Base-by-base conservation (phyloP, 2,797 vertebrate genomes). In the Carapus acus region DNA sequence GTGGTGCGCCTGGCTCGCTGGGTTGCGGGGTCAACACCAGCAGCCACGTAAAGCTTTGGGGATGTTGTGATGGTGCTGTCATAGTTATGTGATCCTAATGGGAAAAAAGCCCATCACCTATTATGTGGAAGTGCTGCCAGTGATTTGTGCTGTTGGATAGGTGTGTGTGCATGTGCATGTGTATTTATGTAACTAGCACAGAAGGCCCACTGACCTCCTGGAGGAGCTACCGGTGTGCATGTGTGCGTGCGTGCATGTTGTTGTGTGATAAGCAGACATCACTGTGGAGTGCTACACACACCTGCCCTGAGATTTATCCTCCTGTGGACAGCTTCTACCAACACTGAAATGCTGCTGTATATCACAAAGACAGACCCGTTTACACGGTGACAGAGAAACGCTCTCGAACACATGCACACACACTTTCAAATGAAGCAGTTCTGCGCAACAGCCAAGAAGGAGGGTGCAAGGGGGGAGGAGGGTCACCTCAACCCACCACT, bases 21-120 rank as follows among this genome's bases (percentile, higher is more conserved):
- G 45, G 58, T 69, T 64, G 71, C 67, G n/a, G n/a, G n/a, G n/a
- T n/a, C n/a, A 65, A 75, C 55, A 45, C 57, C 61, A 54, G 69
- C 56, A 66, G 65, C 57, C 65, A 69, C 74, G 62, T 81, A 79
- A 81, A 80, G 43, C 24, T 69, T 63, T 73, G 57, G 77, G 70
- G 63, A 67, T 55, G 8, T 43, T 52, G 63, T 73, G 67, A 72
- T 60, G 63, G 69, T 53, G 68, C 54, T 62, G 7, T 73, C 70
- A 67, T 58, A 61, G 68, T 80, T 76, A 79, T 72, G 65, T 52
- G 73, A 78, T 76, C 57, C 47, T 81, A 75, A 80, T 63, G 40
- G 64, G n/a, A n/a, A n/a, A n/a, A 79, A 67, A 63, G 62, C 71
- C 69, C 43, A 43, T 27, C 42, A 2, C 45, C 54, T 63, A 64